A percentile compares a stretch with the other conserved stretches of the same genome.
These are phyloP conservation scores for Campoletis sonorensis DNA, from an alignment of 1,140 invertebrate species.

Conservation along the genomic window DNA sequence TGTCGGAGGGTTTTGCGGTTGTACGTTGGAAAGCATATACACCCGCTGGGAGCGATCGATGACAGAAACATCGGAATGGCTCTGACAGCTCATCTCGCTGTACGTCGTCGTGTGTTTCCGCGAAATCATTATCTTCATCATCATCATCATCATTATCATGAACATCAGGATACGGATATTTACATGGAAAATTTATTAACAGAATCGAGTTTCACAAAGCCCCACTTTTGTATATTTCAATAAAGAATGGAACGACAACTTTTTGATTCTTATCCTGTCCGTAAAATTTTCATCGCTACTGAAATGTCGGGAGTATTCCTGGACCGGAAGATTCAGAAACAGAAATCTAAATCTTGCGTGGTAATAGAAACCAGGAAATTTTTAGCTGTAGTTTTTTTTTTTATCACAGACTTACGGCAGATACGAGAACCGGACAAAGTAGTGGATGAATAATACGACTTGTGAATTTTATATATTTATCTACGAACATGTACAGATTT, in stretches of 20 bases:
- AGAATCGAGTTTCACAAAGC: no score
- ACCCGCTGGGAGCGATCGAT: constrained; percentile 57
- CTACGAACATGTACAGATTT: background rate
- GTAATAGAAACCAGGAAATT: background rate
- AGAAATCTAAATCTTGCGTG: no score
- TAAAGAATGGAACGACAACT: no score
- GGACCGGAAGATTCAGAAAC: no score
- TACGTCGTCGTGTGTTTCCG: constrained; percentile 2
- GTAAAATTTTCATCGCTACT: no score
- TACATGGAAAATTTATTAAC: background rate
- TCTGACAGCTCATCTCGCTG: constrained; percentile 32
- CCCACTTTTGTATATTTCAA: no score
- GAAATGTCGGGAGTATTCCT: no score
- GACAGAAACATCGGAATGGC: constrained; percentile 44
- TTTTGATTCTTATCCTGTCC: no score
- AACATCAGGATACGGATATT: background rate
- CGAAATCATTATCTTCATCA: constrained; percentile 26
- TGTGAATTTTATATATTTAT: background rate
- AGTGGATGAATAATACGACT: constrained; percentile 5
- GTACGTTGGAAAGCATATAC: constrained; percentile 18
- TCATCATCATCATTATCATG: no score
- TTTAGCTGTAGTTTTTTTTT: background rate
- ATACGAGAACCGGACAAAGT: background rate
- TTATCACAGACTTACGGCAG: background rate
- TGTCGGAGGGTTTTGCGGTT: constrained; percentile 27